Conservation (phyloP, 2,797 vertebrate species). For the Cichlasoma orientale region DNA sequence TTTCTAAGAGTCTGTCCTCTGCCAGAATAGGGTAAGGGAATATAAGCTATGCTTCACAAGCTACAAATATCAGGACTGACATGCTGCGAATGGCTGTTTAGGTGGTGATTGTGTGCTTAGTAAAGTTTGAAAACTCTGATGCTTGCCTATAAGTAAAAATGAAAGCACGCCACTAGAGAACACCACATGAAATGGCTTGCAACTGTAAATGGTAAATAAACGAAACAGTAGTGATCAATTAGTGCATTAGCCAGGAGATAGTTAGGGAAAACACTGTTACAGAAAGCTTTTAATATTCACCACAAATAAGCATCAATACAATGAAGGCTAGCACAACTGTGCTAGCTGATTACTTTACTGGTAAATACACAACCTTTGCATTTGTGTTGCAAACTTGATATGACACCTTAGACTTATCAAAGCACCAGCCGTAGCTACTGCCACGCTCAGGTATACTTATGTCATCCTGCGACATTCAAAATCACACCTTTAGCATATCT, state of each 20-base stretch:
- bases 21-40: neutral
- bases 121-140: neutral
- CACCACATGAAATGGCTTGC: neutral
- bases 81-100: neutral
- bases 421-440: neutral
- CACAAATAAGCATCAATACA: neutral
- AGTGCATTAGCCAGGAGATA: neutral
- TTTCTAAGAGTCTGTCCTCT: slow-evolving; percentile 26
- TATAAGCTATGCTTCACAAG: neutral
- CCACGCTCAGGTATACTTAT: neutral
- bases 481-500: neutral
- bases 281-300: neutral
- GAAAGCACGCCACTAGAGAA: neutral
- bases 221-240: neutral
- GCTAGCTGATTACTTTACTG: neutral
- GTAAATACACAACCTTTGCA: neutral
- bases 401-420: neutral
- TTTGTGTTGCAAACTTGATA: neutral
- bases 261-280: neutral
- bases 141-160: neutral
- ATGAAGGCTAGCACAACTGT: neutral
- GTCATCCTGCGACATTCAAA: neutral
- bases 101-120: neutral
- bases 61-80: neutral
- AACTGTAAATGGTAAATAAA: neutral